A percentile compares a stretch with the other conserved stretches of the same genome.
Evolutionary conservation across 2,888 invertebrate genomes (phyloP).

Genomic region (Drosophila mercatorum): DNA sequence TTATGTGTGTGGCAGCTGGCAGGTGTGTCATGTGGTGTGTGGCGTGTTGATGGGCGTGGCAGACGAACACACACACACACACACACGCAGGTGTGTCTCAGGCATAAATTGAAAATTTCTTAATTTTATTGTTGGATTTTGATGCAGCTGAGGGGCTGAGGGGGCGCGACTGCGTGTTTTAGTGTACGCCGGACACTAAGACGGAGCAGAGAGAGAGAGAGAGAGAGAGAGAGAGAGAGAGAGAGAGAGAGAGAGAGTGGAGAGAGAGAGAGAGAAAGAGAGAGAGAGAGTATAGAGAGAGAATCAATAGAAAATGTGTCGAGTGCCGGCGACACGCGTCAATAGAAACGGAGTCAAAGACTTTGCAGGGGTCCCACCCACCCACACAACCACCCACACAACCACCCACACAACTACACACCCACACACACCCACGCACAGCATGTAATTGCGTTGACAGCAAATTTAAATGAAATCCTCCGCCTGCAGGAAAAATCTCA

Average conservation of each 20-base stretch:
- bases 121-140: conserved; percentile 73
- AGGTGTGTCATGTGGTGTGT: conserved; percentile 2
- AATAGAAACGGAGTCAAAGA: conserved; percentile 22
- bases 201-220: conserved; percentile 14
- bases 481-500: conserved; percentile 17
- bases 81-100: conserved; percentile 42
- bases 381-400: conserved; percentile 3
- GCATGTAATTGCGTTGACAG: conserved; percentile 46
- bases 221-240: conserved; percentile 21
- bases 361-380: conserved; percentile 16
- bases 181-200: conserved; percentile 50
- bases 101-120: conserved; percentile 80
- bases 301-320: conserved; percentile 65
- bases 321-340: conserved; percentile 19
- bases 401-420: conserved; percentile 6
- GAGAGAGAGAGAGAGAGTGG: conserved; percentile 24
- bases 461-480: conserved; percentile 80
- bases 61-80: conserved; percentile 13
- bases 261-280: too few relatives aligned
- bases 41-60: conserved; percentile 41
- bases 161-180: conserved; percentile 52
- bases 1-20: not conserved
- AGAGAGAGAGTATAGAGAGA: not conserved
- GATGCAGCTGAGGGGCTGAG: conserved; percentile 7
- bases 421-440: conserved; percentile 9